phyloP scores from a whole-genome alignment of 2,113 vertebrate genomes.

The Ariopsis seemanni region DNA sequence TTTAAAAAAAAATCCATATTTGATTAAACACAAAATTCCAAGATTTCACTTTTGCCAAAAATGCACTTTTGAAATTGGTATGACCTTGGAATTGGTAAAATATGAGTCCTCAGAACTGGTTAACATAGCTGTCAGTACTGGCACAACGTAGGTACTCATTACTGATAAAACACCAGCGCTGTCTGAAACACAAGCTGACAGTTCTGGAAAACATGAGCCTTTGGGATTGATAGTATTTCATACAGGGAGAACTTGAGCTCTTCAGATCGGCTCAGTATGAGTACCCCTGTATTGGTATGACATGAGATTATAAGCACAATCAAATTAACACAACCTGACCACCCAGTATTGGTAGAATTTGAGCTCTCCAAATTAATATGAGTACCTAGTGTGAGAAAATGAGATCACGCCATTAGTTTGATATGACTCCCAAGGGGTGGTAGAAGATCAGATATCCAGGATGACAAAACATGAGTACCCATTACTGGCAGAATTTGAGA shows the following conservation, averaged over 20 bases:
- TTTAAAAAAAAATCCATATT: background rate
- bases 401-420: background rate
- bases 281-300: background rate
- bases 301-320: background rate
- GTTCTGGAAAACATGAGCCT: slow-evolving; percentile 10
- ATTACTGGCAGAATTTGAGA: background rate
- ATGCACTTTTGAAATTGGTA: background rate
- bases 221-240: slow-evolving; percentile 13
- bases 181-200: slow-evolving; percentile 5
- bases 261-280: background rate
- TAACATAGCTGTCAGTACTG: background rate
- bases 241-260: slow-evolving; percentile 10
- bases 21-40: background rate
- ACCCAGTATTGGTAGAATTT: slow-evolving; percentile 1
- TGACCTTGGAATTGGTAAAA: background rate
- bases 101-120: background rate
- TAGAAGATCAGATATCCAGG: background rate
- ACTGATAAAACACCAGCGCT: slow-evolving; percentile 1
- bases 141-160: background rate
- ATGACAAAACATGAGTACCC: background rate
- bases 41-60: background rate
- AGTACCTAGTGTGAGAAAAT: background rate
- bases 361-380: slow-evolving; percentile 5
- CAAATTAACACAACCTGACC: background rate
- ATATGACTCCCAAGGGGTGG: background rate